phyloP scores from a whole-genome alignment of 2,113 vertebrate species.

The Esox niger region DNA sequence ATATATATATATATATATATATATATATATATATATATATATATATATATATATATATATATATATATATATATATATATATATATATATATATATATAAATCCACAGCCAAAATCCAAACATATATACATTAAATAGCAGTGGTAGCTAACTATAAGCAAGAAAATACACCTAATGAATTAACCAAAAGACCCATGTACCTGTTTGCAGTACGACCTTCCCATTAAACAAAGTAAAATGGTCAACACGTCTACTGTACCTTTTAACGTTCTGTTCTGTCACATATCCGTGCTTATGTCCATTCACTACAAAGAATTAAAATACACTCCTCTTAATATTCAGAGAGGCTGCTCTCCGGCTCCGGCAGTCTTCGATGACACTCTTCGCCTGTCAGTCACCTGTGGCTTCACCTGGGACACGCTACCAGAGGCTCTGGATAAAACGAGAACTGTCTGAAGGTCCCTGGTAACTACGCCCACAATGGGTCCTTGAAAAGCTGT shows the following conservation, averaged over 20 bases:
- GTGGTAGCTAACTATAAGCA: no score
- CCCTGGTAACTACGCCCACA: no score
- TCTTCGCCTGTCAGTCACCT: conserved; percentile 40
- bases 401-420: conserved; percentile 26
- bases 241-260: neutral
- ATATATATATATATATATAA: no score
- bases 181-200: neutral
- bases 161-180: conserved; percentile 1
- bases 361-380: conserved; percentile 12
- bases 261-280: neutral
- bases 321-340: neutral
- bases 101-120: no score
- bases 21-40: no score
- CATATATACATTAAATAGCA: no score
- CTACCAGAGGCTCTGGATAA: conserved; percentile 23
- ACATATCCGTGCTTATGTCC: neutral
- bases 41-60: no score
- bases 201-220: neutral
- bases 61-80: no score
- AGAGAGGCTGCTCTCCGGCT: neutral
- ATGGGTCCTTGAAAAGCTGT: no score
- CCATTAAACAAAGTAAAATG: neutral
- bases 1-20: no score
- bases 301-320: neutral
- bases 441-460: neutral